These are phyloP conservation scores for Philantomba maxwellii DNA, from an alignment of 2,113 vertebrate genomes.

Conservation along the genomic window DNA sequence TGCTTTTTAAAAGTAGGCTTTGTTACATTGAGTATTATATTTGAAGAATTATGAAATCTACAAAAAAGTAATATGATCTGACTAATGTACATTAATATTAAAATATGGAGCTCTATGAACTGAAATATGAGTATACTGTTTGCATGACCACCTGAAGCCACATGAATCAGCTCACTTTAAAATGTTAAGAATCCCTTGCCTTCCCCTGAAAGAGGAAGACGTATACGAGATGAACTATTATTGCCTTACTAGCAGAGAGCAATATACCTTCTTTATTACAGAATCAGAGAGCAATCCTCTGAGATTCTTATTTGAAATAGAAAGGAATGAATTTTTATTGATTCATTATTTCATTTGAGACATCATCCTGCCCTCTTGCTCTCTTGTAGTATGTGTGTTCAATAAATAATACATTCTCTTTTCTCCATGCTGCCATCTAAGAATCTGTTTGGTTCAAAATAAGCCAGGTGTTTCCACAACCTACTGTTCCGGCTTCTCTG, in stretches of 20 bases:
- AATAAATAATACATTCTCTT: constrained; percentile 60
- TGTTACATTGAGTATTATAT: background rate
- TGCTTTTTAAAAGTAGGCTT: background rate
- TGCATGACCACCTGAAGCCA: background rate
- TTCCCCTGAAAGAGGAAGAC: background rate
- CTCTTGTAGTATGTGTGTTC: constrained; percentile 61
- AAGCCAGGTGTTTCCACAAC: background rate
- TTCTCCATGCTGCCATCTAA: constrained; percentile 41
- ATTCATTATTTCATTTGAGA: constrained; percentile 57
- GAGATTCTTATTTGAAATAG: constrained; percentile 46
- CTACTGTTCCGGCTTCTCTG: background rate
- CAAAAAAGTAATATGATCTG: background rate
- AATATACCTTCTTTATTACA: constrained; percentile 35
- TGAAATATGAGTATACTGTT: background rate
- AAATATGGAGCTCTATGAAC: background rate
- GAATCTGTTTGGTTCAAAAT: constrained; percentile 57
- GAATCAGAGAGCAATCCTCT: constrained; percentile 27
- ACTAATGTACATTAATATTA: background rate
- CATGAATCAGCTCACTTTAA: background rate
- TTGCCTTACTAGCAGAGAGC: background rate
- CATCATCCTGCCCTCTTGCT: constrained; percentile 43
- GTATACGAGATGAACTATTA: background rate
- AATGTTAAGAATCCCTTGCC: constrained; percentile 15
- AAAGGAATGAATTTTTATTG: constrained; percentile 48
- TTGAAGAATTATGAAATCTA: background rate